Conservation (phyloP, 2,113 vertebrate species). For the Brienomyrus brachyistius region DNA sequence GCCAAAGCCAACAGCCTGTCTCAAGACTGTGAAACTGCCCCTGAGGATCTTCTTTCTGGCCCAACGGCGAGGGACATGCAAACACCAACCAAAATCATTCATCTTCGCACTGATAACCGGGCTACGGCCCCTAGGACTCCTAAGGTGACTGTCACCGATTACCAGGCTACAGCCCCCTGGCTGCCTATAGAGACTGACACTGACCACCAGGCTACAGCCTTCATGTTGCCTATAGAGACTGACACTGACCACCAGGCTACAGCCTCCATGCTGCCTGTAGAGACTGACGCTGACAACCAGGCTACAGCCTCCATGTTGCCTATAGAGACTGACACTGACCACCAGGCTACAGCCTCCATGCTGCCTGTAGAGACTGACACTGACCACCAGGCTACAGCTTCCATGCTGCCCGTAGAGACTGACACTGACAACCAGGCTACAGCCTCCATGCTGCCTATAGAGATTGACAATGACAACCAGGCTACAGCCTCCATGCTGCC, state of each 20-base stretch:
- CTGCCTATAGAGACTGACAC: background rate
- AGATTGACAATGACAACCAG: background rate
- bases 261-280: fast-evolving
- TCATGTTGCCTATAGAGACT: background rate
- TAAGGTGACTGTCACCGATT: background rate
- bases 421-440: background rate
- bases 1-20: background rate
- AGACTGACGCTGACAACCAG: background rate
- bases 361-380: background rate
- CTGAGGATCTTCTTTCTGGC: slow-evolving; percentile 9
- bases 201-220: background rate
- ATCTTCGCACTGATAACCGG: background rate
- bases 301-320: fast-evolving
- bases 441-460: background rate
- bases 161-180: background rate
- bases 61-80: background rate
- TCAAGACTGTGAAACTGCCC: background rate
- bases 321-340: background rate
- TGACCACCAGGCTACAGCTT: background rate
- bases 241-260: background rate
- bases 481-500: background rate
- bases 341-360: background rate
- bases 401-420: background rate
- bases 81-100: background rate
- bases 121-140: background rate